Conservation (phyloP, 2,888 invertebrate genomes). For the Tipula vernalis region DNA sequence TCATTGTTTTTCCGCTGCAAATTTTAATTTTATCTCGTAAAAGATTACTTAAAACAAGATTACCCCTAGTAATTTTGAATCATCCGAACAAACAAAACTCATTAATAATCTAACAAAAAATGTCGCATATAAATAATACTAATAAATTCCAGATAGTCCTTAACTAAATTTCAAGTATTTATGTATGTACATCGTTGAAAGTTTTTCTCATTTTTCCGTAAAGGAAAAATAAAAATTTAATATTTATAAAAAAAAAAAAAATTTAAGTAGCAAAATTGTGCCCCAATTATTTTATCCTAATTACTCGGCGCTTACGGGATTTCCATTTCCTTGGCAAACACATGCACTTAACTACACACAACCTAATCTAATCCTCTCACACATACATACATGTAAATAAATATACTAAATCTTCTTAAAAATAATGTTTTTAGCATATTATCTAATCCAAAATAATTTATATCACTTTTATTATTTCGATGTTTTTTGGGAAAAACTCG, state of each 20-base stretch:
- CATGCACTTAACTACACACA: not conserved
- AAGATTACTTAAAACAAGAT: too few species aligned
- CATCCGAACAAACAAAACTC: not conserved
- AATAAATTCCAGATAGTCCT: too few species aligned
- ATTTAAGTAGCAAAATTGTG: not conserved
- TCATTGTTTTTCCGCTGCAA: too few species aligned
- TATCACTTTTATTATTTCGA: not conserved
- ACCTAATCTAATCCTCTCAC: not conserved
- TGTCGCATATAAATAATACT: too few species aligned
- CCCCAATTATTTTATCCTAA: not conserved
- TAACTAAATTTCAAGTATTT: not conserved
- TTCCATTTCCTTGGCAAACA: not conserved
- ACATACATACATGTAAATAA: not conserved
- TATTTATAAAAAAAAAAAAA: not conserved
- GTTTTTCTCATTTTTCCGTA: not conserved
- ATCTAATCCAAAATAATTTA: constrained; percentile 4
- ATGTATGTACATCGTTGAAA: not conserved
- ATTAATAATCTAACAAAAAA: not conserved
- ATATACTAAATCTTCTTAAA: not conserved
- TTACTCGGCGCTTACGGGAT: not conserved
- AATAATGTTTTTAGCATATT: not conserved
- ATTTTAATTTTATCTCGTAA: too few species aligned
- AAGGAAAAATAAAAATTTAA: not conserved
- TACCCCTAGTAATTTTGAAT: not conserved
- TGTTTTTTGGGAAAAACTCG: not conserved